Evolutionary conservation across 1,140 invertebrate genomes (phyloP).

Genomic region (Platyscapa corneri): DNA sequence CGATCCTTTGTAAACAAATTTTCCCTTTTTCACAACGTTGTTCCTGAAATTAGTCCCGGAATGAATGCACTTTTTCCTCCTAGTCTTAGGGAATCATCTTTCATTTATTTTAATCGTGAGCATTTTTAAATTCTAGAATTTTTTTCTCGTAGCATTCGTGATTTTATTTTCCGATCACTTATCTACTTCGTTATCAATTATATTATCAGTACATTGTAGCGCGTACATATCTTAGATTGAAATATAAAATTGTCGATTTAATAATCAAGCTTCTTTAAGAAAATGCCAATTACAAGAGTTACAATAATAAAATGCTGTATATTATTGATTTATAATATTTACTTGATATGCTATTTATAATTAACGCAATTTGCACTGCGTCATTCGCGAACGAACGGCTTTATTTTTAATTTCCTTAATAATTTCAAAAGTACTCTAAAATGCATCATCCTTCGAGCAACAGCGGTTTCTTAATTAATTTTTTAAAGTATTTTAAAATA

Average conservation of each 20-base stretch:
- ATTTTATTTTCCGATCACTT: neutral
- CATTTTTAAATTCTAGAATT: neutral
- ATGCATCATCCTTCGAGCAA: neutral
- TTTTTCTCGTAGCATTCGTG: neutral
- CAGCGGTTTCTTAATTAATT: slow-evolving; percentile 25
- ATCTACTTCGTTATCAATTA: no score
- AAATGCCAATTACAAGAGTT: no score
- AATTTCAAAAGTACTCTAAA: no score
- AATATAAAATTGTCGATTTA: no score
- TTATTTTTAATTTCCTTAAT: no score
- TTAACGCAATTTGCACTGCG: neutral
- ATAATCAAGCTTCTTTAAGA: no score
- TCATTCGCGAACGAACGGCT: no score
- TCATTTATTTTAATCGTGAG: neutral
- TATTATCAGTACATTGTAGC: no score
- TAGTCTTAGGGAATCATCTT: neutral
- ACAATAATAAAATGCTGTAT: no score
- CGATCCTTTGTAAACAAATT: slow-evolving; percentile 35
- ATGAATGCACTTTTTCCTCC: neutral
- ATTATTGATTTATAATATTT: neutral
- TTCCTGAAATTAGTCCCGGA: neutral
- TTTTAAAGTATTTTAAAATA: no score
- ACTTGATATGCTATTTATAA: neutral
- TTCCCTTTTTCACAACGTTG: neutral
- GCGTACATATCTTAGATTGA: no score